Evolutionary conservation across 1,140 invertebrate species (phyloP).

Genomic region (Heliothis subflexa): DNA sequence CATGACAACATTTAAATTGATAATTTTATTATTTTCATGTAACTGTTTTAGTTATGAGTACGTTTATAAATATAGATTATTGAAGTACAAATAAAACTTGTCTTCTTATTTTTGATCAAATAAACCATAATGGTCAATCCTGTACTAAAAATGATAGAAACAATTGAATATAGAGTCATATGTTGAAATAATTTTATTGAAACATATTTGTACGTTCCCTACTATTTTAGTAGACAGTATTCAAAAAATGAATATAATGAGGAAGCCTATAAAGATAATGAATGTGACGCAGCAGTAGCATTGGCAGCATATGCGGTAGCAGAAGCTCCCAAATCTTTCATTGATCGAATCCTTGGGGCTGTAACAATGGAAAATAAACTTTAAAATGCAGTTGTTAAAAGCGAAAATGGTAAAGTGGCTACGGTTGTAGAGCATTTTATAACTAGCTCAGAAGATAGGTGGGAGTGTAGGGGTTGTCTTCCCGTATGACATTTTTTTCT

Average conservation of each 20-base stretch:
- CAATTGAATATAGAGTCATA: not conserved
- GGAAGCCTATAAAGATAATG: slow-evolving; percentile 46
- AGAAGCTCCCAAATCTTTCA: slow-evolving; percentile 59
- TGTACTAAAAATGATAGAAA: too few species aligned
- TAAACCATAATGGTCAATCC: too few species aligned
- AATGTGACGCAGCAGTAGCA: slow-evolving; percentile 66
- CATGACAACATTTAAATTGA: not conserved
- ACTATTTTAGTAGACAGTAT: not conserved
- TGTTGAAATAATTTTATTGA: not conserved
- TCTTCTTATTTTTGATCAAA: not conserved
- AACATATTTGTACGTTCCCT: too few species aligned
- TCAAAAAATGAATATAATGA: not conserved
- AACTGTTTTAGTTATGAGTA: slow-evolving; percentile 42
- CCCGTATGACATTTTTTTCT: too few species aligned
- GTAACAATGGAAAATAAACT: not conserved
- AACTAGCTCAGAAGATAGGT: too few species aligned
- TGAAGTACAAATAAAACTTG: not conserved
- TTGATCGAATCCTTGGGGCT: slow-evolving; percentile 46
- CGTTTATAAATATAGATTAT: slow-evolving; percentile 38
- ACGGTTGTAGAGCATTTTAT: too few species aligned
- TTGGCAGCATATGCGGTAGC: slow-evolving; percentile 65
- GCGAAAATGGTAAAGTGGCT: too few species aligned
- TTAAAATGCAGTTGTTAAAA: not conserved
- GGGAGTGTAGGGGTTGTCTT: too few species aligned
- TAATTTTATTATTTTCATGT: slow-evolving; percentile 33